A percentile compares a stretch with the other conserved stretches of the same genome.
These are phyloP conservation scores for Trissonchulus latispiculum DNA, from an alignment of 2,888 invertebrate species.

Conservation along the genomic window DNA sequence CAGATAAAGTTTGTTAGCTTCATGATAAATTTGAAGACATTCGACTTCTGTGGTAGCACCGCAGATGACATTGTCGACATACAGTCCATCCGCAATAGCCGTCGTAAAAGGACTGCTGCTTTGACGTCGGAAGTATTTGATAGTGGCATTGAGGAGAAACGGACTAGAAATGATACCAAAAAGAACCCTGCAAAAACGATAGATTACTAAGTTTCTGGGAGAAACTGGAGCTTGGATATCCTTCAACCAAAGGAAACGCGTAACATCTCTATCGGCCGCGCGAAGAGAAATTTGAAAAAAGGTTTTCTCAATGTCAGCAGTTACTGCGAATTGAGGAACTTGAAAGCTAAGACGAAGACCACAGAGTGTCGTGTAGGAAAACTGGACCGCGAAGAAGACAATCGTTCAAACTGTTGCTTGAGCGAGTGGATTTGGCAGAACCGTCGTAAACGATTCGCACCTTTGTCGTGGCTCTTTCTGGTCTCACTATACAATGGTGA, in stretches of 20 bases:
- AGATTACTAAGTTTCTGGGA: neutral
- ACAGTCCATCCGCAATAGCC: no score
- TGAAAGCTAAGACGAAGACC: slow-evolving; percentile 26
- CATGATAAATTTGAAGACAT: no score
- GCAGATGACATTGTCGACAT: no score
- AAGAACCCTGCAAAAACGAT: slow-evolving; percentile 13
- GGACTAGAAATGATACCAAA: slow-evolving; percentile 15
- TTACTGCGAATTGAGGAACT: slow-evolving; percentile 23
- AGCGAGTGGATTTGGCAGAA: slow-evolving; percentile 20
- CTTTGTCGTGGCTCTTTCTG: slow-evolving; percentile 27
- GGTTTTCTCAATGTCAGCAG: slow-evolving; percentile 20
- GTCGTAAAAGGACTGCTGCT: no score
- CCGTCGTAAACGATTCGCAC: slow-evolving; percentile 34
- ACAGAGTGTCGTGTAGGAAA: slow-evolving; percentile 23
- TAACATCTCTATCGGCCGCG: slow-evolving; percentile 23
- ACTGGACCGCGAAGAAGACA: slow-evolving; percentile 27
- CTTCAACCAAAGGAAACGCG: slow-evolving; percentile 27
- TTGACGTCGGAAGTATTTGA: no score
- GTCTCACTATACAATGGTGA: slow-evolving; percentile 25
- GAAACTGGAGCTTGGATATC: neutral
- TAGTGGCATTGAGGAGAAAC: no score
- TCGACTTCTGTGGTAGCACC: no score
- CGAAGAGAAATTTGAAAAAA: slow-evolving; percentile 25
- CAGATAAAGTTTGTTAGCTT: no score
- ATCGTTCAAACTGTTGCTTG: slow-evolving; percentile 26